Conservation (phyloP, 2,888 invertebrate genomes). For the Drosophila robusta region DNA sequence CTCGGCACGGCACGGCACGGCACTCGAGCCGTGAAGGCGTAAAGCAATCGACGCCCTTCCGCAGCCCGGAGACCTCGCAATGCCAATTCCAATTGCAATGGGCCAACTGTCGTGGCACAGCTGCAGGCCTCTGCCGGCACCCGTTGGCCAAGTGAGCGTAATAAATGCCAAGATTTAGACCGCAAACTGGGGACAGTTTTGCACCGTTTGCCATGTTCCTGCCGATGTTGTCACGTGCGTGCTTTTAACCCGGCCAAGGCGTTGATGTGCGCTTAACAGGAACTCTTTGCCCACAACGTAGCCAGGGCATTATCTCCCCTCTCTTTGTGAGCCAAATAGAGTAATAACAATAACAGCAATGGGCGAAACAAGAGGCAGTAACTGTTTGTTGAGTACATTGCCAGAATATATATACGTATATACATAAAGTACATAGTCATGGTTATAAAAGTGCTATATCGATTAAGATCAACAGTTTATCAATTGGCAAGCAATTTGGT, state of each 20-base stretch:
- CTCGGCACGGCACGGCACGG: conserved; percentile 37
- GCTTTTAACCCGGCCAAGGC: conserved; percentile 25
- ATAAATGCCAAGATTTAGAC: conserved; percentile 71
- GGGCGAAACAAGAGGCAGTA: conserved; percentile 5
- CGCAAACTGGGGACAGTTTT: conserved; percentile 31
- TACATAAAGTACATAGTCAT: too few species aligned
- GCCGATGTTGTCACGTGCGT: conserved; percentile 49
- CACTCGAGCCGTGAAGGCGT: conserved; percentile 61
- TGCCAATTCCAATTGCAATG: conserved; percentile 14
- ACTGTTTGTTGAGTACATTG: neutral
- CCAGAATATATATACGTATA: neutral
- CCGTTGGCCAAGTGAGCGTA: conserved; percentile 67
- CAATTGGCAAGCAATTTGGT: too few species aligned
- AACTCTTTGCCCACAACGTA: conserved; percentile 8
- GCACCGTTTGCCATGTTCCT: conserved; percentile 15
- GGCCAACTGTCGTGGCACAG: conserved; percentile 2
- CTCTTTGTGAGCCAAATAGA: neutral
- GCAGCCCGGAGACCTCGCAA: conserved; percentile 13
- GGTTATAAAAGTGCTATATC: too few species aligned
- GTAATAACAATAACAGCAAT: conserved; percentile 16
- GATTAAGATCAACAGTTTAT: too few species aligned
- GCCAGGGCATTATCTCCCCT: neutral
- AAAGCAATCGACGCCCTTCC: conserved; percentile 56
- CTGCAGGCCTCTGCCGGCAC: conserved; percentile 5
- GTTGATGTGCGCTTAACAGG: conserved; percentile 9